These are phyloP conservation scores for Himalopsyche tibetana DNA, from an alignment of 2,888 invertebrate genomes.

Conservation along the genomic window DNA sequence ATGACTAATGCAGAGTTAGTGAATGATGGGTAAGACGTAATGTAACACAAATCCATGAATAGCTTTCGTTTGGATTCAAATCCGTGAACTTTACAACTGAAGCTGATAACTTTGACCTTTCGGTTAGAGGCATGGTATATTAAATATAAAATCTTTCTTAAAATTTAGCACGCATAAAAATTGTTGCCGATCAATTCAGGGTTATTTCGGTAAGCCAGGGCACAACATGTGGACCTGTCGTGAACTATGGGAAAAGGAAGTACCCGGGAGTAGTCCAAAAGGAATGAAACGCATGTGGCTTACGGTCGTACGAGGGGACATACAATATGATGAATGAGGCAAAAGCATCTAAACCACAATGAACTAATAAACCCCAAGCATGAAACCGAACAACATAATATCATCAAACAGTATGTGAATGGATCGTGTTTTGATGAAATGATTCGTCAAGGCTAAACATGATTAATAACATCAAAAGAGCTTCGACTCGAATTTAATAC, in stretches of 20 bases:
- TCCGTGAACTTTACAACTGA: too few species aligned
- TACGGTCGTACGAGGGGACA: background rate
- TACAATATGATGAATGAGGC: slow-evolving; percentile 11
- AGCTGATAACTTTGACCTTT: too few species aligned
- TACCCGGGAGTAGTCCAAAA: slow-evolving; percentile 36
- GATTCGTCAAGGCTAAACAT: background rate
- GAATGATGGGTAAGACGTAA: too few species aligned
- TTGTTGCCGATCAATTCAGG: background rate
- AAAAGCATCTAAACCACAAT: slow-evolving; percentile 14
- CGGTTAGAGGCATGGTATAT: too few species aligned
- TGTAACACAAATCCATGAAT: too few species aligned
- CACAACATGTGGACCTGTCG: slow-evolving; percentile 60
- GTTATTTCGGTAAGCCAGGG: slow-evolving; percentile 52
- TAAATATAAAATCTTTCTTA: too few species aligned
- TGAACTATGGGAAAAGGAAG: slow-evolving; percentile 62
- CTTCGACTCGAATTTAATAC: background rate
- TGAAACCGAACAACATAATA: background rate
- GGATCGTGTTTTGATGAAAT: background rate
- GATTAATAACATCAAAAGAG: slow-evolving; percentile 4
- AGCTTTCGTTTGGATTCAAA: too few species aligned
- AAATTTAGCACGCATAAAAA: too few species aligned
- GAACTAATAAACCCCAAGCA: slow-evolving; percentile 11
- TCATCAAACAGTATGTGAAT: background rate
- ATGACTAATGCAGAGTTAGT: too few species aligned
- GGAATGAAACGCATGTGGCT: slow-evolving; percentile 27